These are phyloP conservation scores for Ceuthmochares aereus DNA, from an alignment of 2,113 vertebrate species.

Conservation along the genomic window DNA sequence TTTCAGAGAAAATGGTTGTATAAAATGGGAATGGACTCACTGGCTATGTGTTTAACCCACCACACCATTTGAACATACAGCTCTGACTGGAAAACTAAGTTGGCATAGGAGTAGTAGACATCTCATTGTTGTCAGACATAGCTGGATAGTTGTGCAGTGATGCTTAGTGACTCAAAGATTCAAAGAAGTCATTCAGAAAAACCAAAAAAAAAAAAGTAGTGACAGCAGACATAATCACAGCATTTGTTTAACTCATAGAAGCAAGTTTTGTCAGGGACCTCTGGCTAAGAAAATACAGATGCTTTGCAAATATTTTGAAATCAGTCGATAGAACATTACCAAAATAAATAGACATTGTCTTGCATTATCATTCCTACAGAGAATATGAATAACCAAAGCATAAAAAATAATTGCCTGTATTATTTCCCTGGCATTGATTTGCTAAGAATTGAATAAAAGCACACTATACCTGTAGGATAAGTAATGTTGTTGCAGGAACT, in stretches of 20 bases:
- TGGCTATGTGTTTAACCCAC: not conserved
- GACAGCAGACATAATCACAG: not conserved
- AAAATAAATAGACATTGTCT: not conserved
- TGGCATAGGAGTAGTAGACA: not conserved
- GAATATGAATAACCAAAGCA: not conserved
- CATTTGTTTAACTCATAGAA: not conserved
- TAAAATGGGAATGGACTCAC: not conserved
- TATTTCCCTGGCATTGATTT: not conserved
- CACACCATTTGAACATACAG: not conserved
- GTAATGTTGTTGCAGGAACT: not conserved
- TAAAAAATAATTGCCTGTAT: not conserved
- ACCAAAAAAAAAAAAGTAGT: not conserved
- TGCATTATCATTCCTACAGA: not conserved
- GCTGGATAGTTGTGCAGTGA: not conserved
- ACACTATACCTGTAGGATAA: not conserved
- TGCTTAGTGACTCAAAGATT: not conserved
- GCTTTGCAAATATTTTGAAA: not conserved
- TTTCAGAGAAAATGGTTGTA: not conserved
- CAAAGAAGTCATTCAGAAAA: not conserved
- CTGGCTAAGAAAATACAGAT: not conserved
- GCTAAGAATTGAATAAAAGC: not conserved
- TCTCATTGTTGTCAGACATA: not conserved
- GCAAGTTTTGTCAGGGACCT: not conserved
- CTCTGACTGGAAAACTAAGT: not conserved
- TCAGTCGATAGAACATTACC: not conserved